These are phyloP conservation scores for Stylophora pistillata DNA, from an alignment of 64 coral and sea anemone genomes.

Conservation along the genomic window DNA sequence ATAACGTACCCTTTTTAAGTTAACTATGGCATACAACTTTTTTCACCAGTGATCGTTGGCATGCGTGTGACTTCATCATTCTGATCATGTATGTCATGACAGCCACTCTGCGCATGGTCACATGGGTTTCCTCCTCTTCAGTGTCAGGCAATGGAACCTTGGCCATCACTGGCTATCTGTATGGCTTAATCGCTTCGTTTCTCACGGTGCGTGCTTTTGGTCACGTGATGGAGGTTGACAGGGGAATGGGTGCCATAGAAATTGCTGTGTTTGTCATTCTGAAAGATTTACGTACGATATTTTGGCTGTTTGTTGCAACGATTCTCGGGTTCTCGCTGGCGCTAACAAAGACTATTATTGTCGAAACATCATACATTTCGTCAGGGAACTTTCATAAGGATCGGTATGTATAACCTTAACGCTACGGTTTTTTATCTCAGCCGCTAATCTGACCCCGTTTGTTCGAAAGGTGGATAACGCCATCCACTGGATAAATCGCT, in stretches of 20 bases:
- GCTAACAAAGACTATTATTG: conserved; percentile 7
- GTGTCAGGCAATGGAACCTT: neutral
- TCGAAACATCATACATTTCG: neutral
- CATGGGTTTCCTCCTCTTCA: neutral
- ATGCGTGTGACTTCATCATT: neutral
- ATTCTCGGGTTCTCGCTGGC: conserved; percentile 2
- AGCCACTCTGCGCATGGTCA: conserved; percentile 1
- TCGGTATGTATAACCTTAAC: neutral
- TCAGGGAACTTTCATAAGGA: neutral
- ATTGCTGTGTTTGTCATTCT: neutral
- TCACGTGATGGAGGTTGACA: neutral
- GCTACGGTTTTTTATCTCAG: neutral
- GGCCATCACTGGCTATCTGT: conserved; percentile 1
- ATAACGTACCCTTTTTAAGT: too few species aligned
- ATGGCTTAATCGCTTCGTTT: neutral
- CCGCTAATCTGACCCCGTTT: neutral
- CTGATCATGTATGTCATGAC: neutral
- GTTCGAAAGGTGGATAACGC: too few species aligned
- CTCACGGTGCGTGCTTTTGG: conserved; percentile 4
- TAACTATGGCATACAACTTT: neutral
- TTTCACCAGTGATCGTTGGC: neutral
- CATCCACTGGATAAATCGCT: too few species aligned
- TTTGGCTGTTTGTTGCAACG: neutral
- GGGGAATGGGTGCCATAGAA: neutral
- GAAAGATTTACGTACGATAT: neutral